These are phyloP conservation scores for Pagrus major DNA, from an alignment of 2,113 vertebrate species.

Conservation along the genomic window DNA sequence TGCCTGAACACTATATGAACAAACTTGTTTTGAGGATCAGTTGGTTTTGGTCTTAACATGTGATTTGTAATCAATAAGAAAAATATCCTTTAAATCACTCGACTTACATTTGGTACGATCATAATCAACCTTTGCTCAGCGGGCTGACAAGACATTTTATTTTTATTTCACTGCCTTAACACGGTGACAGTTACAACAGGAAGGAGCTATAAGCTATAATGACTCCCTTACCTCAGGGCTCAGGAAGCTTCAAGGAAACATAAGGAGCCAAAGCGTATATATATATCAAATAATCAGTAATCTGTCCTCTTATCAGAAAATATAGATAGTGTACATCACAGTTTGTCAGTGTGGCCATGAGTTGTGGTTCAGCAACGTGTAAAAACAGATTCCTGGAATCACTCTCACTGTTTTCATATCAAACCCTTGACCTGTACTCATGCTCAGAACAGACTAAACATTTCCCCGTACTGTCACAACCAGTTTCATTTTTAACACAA, in stretches of 20 bases:
- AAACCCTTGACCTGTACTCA: slow-evolving; percentile 6
- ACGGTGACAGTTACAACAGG: slow-evolving; percentile 2
- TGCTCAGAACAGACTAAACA: slow-evolving; percentile 21
- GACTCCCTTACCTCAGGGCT: background rate
- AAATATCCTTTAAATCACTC: background rate
- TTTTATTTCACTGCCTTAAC: background rate
- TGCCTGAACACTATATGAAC: too few species aligned
- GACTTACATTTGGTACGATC: background rate
- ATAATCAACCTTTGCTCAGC: background rate
- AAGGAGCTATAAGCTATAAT: background rate
- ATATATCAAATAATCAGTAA: background rate
- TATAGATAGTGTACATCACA: background rate
- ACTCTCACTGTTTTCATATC: background rate
- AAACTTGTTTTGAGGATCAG: too few species aligned
- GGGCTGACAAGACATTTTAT: background rate
- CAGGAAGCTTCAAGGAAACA: background rate
- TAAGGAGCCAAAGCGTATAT: background rate
- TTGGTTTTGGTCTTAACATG: background rate
- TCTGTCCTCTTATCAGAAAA: background rate
- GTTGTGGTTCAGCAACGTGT: background rate
- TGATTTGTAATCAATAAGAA: background rate
- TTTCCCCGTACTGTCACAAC: slow-evolving; percentile 47
- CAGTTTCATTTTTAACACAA: slow-evolving; percentile 37
- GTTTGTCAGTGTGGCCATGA: background rate
- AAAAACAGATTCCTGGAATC: slow-evolving; percentile 12